Base-by-base conservation (phyloP, 2,888 invertebrate species). In the Myathropa florea region DNA sequence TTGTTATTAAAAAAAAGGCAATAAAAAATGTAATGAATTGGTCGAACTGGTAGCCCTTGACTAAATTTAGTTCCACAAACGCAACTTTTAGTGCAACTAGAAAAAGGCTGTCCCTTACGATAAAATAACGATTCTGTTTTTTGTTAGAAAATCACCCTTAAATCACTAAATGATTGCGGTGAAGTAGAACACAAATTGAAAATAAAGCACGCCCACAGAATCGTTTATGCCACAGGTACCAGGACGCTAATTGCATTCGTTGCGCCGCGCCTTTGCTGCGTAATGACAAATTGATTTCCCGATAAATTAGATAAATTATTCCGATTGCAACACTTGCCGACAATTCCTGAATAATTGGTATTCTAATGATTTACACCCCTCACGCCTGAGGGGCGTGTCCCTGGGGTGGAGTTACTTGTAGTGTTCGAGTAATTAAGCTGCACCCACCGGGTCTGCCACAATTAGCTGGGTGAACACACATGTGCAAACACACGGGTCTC, bases 221-320 rank as follows among this genome's bases (percentile, higher is more conserved):
- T n/a, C 33, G 30, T 9, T 14, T 7, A 12, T 36, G 12, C 10
- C 36, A 23, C 23, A 33, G 23, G 33, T 64, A 64, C 36, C 21
- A 33, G 14, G 2, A 9, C 33, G 70, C 33, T 70, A 63, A 70
- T 70, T 70, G 70, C 63, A 57, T 61, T 14, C 26, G 53, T 0
- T 18, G 21, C 36, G 28, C 55, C 12, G 33, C 53, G 10, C 36
- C 4, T 46, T 7, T 12, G 14, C 2, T 14, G 18, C 26, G n/a
- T 68, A 39, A 67, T 63, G 80, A 46, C 75, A 70, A 81, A 75
- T 81, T 75, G 59, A 81, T 81, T 75, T 70, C 30, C 64, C 59
- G 68, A 68, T 53, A 64, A 75, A 68, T 75, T 64, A 70, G 68
- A 75, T 81, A 81, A 75, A 75, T 81, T 75, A 70, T 70, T 70